These are phyloP conservation scores for Drosophila setifemur DNA, from an alignment of 1,140 invertebrate genomes.

Conservation along the genomic window DNA sequence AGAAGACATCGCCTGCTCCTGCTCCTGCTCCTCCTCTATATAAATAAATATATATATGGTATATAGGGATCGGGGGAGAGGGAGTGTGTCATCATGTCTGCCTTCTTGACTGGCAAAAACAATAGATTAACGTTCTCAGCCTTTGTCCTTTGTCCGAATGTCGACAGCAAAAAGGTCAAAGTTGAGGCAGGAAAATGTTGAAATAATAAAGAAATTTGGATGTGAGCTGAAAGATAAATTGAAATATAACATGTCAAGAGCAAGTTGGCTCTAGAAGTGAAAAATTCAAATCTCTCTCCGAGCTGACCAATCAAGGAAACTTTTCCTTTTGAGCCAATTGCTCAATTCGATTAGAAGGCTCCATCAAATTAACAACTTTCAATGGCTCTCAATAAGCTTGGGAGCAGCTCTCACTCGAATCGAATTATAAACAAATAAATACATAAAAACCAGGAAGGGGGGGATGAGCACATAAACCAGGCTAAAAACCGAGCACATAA, in stretches of 20 bases:
- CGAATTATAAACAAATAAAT: constrained; percentile 80
- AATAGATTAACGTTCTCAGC: constrained; percentile 67
- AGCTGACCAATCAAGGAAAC: constrained; percentile 2
- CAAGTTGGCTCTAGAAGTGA: constrained; percentile 1
- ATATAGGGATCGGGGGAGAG: constrained; percentile 42
- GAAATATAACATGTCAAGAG: constrained; percentile 25
- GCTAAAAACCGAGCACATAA: constrained; percentile 59
- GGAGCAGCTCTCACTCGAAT: constrained; percentile 42
- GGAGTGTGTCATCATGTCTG: constrained; percentile 54
- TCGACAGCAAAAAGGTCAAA: constrained; percentile 41
- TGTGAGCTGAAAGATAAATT: constrained; percentile 35
- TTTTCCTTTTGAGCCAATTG: constrained; percentile 5
- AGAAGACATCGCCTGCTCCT: not conserved
- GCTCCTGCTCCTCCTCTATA: not conserved
- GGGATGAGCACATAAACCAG: constrained; percentile 58
- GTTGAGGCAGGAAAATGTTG: constrained; percentile 16
- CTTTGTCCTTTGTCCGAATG: constrained; percentile 40
- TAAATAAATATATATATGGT: constrained; percentile 22
- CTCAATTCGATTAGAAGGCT: not conserved
- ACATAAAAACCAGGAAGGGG: constrained; percentile 27
- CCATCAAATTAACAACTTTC: constrained; percentile 9
- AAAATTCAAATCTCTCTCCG: not conserved
- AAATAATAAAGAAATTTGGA: constrained; percentile 51
- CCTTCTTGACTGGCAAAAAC: constrained; percentile 62
- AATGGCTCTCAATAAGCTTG: constrained; percentile 29